Percentiles rank a stretch among this genome's conserved stretches.
phyloP scores from a whole-genome alignment of 2,113 vertebrate species.

The Pangasianodon hypophthalmus region DNA sequence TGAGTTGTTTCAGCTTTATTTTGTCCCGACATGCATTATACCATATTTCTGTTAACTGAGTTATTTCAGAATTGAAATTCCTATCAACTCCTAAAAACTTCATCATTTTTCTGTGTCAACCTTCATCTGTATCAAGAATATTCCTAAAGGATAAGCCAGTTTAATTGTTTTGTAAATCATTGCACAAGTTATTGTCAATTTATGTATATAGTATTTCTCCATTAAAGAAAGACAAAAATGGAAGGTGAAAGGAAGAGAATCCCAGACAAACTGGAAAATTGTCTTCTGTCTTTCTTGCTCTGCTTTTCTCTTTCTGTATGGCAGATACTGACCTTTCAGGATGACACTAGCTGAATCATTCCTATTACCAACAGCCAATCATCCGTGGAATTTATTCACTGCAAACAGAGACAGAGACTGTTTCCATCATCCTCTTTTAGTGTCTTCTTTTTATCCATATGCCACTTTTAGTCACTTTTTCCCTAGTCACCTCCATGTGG shows the following conservation, averaged over 20 bases:
- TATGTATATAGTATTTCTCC: neutral
- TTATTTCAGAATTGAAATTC: neutral
- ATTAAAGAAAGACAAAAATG: neutral
- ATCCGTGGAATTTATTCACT: conserved; percentile 1
- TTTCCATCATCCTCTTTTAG: neutral
- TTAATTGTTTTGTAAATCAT: neutral
- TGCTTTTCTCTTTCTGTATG: conserved; percentile 8
- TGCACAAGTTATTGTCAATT: neutral
- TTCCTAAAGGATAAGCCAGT: neutral
- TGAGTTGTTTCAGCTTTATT: neutral
- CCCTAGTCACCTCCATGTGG: neutral
- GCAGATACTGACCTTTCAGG: conserved; percentile 12
- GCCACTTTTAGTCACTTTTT: neutral
- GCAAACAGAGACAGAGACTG: neutral
- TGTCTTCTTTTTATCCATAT: neutral
- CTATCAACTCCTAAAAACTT: too few relatives aligned
- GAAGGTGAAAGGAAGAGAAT: neutral
- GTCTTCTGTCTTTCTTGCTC: neutral
- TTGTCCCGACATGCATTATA: neutral
- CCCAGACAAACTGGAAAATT: neutral
- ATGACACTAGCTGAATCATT: conserved; percentile 8
- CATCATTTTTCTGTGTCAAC: neutral
- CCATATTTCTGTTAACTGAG: too few relatives aligned
- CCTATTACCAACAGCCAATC: conserved; percentile 26
- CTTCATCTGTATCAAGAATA: neutral